Percentiles rank a stretch among this genome's conserved stretches.
Evolutionary conservation across 2,113 vertebrate species (phyloP).

Genomic region (Oriolus oriolus): DNA sequence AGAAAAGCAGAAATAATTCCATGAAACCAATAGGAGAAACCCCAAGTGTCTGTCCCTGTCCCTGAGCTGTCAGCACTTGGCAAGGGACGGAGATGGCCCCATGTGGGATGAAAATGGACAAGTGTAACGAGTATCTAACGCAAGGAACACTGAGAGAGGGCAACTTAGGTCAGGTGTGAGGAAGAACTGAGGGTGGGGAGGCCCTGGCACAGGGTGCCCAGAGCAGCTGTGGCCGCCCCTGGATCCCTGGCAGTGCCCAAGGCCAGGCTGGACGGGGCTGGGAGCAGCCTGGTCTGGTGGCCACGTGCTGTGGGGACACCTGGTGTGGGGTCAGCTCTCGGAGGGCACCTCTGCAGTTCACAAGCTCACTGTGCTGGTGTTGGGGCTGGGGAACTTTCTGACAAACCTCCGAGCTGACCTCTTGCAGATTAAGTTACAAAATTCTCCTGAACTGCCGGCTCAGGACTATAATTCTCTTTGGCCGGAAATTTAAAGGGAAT

Average conservation of each 20-base stretch:
- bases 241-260: fast-evolving
- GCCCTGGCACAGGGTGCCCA: background rate
- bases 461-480: background rate
- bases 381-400: background rate
- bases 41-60: background rate
- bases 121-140: fast-evolving
- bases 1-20: background rate
- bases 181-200: background rate
- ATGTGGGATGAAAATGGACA: fast-evolving
- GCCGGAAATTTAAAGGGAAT: background rate
- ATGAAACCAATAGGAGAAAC: background rate
- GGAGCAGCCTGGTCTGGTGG: fast-evolving
- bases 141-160: fast-evolving
- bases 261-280: background rate
- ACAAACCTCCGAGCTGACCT: background rate
- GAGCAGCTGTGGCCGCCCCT: background rate
- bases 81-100: background rate
- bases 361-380: fast-evolving
- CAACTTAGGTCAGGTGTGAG: fast-evolving
- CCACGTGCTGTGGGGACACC: background rate
- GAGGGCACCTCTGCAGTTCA: fast-evolving
- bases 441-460: background rate
- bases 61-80: background rate
- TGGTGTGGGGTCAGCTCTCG: background rate
- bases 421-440: background rate